phyloP scores from a whole-genome alignment of 2,113 vertebrate genomes.

The Crotalus horridus region DNA sequence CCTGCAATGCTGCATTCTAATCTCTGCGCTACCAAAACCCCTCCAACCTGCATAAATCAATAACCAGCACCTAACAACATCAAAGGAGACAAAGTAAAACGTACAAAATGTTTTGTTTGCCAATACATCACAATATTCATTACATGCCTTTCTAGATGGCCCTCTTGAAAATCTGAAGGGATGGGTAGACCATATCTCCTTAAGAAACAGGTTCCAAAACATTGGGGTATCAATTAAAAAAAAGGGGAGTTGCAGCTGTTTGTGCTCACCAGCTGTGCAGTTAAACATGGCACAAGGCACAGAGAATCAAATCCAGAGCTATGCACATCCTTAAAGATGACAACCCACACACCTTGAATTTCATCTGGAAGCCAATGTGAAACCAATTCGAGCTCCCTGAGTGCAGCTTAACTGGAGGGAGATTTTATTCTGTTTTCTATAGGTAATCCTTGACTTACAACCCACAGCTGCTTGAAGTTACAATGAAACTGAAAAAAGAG shows the following conservation, averaged over 20 bases:
- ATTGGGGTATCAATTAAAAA: neutral
- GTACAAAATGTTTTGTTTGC: neutral
- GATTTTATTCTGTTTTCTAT: neutral
- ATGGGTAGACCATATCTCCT: neutral
- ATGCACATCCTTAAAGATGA: neutral
- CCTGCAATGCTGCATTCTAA: neutral
- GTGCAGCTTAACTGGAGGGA: neutral
- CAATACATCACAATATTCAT: neutral
- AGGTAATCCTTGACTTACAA: too few species aligned
- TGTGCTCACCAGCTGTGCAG: neutral
- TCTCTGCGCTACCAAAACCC: neutral
- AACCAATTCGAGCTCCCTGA: neutral
- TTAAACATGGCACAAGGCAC: neutral
- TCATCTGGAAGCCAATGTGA: neutral
- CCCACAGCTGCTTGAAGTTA: too few species aligned
- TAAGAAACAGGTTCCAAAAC: neutral
- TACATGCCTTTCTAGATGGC: neutral
- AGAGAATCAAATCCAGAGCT: neutral
- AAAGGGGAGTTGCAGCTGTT: neutral
- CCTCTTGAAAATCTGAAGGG: neutral
- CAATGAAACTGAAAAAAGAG: too few species aligned
- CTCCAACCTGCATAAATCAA: neutral
- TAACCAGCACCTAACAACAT: neutral
- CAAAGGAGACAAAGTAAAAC: neutral
- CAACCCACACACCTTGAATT: neutral